Conservation (phyloP, 2,888 invertebrate species). For the Atethmia centrago region DNA sequence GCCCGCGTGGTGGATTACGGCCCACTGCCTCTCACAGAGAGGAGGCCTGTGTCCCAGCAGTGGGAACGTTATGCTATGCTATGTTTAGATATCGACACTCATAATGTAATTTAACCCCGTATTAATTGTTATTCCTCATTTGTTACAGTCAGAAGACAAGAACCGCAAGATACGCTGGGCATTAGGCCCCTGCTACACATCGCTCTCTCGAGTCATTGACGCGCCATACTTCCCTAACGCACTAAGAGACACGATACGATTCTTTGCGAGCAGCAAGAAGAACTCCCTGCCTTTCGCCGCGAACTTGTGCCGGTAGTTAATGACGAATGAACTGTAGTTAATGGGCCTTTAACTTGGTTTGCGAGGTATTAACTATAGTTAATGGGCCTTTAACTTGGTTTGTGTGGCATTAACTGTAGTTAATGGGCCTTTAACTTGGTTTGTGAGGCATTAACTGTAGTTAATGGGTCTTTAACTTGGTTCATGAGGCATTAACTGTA, state of each 20-base stretch:
- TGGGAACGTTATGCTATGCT: no score
- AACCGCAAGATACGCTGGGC: constrained; percentile 91
- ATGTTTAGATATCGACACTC: no score
- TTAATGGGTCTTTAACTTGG: not conserved
- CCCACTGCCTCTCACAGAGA: no score
- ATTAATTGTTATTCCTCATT: not conserved
- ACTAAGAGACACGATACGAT: constrained; percentile 79
- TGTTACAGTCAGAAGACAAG: constrained; percentile 92
- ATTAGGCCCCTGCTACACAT: constrained; percentile 91
- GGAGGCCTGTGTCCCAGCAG: no score
- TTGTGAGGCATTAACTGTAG: not conserved
- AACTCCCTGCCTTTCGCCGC: constrained; percentile 36
- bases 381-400: not conserved
- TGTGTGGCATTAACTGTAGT: not conserved
- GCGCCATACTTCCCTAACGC: constrained; percentile 76
- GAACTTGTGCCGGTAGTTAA: constrained; percentile 45
- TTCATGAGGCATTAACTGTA: not conserved
- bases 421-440: no score
- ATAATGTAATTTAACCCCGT: no score
- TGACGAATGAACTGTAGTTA: not conserved
- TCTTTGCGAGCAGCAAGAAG: constrained; percentile 60
- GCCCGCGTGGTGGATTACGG: no score
- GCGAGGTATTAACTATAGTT: not conserved
- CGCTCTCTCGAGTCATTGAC: constrained; percentile 80
- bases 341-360: not conserved